Evolutionary conservation across 2,888 invertebrate genomes (phyloP).

Genomic region (Plemyria rubiginata): DNA sequence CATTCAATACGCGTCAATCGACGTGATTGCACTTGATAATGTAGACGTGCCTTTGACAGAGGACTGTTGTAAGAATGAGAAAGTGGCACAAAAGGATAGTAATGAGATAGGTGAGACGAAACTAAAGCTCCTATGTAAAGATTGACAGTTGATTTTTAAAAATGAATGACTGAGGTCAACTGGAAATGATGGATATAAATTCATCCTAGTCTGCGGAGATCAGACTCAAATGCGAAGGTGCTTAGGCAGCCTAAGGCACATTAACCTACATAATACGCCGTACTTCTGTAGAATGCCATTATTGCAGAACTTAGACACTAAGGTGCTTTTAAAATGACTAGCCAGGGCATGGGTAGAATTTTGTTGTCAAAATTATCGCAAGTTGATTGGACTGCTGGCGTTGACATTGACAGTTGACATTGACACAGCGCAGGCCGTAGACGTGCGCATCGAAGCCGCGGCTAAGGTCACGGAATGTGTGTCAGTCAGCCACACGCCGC

Average conservation of each 20-base stretch:
- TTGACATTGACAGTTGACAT: conserved; percentile 31
- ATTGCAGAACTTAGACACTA: conserved; percentile 1
- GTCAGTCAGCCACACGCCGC: conserved; percentile 70
- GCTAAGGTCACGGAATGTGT: conserved; percentile 63
- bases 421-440: conserved; percentile 26
- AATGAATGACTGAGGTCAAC: not conserved
- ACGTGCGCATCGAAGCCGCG: conserved; percentile 41
- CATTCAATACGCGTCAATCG: conserved; percentile 47
- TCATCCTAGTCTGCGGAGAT: not conserved
- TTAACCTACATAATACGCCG: conserved; percentile 13
- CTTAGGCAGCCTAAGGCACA: conserved; percentile 2
- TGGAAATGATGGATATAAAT: not conserved
- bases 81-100: conserved; percentile 19
- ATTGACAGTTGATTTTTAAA: not conserved
- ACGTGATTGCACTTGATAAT: conserved; percentile 37
- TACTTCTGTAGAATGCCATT: conserved; percentile 6
- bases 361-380: conserved; percentile 6
- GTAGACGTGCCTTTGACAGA: conserved; percentile 33
- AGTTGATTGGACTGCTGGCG: conserved; percentile 25
- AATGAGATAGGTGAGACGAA: conserved; percentile 1
- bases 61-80: conserved; percentile 23
- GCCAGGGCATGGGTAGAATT: not conserved
- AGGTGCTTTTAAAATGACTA: conserved; percentile 2
- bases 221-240: conserved; percentile 1
- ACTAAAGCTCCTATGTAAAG: not conserved